These are phyloP conservation scores for Hypercompe scribonia DNA, from an alignment of 2,888 invertebrate species.

Conservation along the genomic window DNA sequence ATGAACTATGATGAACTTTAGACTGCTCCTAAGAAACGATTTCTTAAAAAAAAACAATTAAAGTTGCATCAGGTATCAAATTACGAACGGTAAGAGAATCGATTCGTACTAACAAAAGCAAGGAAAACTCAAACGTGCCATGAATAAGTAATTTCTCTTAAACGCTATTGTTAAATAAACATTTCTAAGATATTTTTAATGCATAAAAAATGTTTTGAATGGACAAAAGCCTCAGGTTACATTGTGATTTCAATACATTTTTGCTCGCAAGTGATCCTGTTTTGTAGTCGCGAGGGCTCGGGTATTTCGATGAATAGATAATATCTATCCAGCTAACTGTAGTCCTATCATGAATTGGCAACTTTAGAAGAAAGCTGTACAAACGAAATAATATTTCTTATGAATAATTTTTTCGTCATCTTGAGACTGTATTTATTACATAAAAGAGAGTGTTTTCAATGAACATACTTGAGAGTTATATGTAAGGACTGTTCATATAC, in stretches of 20 bases:
- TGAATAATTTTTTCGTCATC: conserved; percentile 53
- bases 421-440: conserved; percentile 46
- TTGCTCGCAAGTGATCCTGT: conserved; percentile 81
- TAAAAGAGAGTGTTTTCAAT: conserved; percentile 48
- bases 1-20: not conserved
- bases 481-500: conserved; percentile 12
- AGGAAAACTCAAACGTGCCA: conserved; percentile 73
- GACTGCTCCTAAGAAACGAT: not conserved
- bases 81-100: conserved; percentile 58
- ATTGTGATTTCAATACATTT: conserved; percentile 85
- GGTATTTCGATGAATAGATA: conserved; percentile 81
- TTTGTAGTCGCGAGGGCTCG: conserved; percentile 71
- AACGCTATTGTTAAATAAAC: conserved; percentile 79
- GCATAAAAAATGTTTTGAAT: conserved; percentile 73
- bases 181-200: conserved; percentile 64
- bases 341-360: conserved; percentile 79
- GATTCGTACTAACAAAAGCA: conserved; percentile 67
- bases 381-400: conserved; percentile 58
- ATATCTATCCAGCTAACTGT: conserved; percentile 78
- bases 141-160: conserved; percentile 81
- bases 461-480: conserved; percentile 31
- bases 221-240: conserved; percentile 78
- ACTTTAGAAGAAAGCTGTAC: conserved; percentile 64
- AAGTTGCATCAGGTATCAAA: conserved; percentile 55
- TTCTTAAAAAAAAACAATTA: conserved; percentile 26